Evolutionary conservation across 2,113 vertebrate species (phyloP).

Genomic region (Poicephalus meyeri): DNA sequence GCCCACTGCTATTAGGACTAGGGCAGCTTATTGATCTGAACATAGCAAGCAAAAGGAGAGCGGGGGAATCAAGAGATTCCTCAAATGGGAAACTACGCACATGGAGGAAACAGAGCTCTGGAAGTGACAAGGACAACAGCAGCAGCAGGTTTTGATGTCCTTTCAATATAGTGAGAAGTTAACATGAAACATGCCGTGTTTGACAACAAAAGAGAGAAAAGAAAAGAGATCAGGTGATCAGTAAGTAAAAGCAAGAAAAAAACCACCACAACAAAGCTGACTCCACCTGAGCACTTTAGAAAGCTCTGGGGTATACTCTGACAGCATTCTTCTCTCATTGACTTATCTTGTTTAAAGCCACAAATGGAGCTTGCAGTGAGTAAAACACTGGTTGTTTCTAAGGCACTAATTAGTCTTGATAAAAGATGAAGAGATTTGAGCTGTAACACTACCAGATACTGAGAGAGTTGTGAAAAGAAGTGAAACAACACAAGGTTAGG

Average conservation of each 20-base stretch:
- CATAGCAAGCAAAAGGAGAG: background rate
- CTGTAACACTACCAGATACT: background rate
- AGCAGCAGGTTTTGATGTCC: background rate
- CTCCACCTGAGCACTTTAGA: background rate
- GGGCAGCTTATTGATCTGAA: background rate
- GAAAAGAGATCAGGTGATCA: background rate
- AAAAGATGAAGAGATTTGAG: background rate
- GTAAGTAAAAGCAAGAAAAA: background rate
- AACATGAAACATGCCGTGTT: background rate
- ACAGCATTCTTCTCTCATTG: background rate
- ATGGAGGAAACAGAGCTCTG: background rate
- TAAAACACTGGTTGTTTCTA: background rate
- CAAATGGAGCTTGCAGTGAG: background rate
- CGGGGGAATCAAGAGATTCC: background rate
- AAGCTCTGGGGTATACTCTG: background rate
- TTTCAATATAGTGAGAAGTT: background rate
- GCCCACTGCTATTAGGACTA: background rate
- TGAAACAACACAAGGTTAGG: background rate
- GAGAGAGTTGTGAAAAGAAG: background rate
- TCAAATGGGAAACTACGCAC: background rate
- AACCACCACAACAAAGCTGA: background rate
- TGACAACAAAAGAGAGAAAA: background rate
- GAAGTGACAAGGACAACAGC: background rate
- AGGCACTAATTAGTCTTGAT: background rate
- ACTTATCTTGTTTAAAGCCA: conserved; percentile 33